Evolutionary conservation across 2,113 vertebrate species (phyloP).

Genomic region (Apteryx owenii): DNA sequence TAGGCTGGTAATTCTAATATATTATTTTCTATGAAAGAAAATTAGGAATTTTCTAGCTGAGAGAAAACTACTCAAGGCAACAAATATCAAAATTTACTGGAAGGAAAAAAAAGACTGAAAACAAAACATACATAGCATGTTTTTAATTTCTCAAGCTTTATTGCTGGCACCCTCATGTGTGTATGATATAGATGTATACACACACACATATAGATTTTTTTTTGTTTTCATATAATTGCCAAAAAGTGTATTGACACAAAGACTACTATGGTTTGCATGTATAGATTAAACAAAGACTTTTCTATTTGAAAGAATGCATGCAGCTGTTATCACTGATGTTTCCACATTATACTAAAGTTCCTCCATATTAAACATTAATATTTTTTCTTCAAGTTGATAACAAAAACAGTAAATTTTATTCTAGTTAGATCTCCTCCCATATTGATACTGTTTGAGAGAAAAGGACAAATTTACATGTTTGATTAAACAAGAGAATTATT

Average conservation of each 20-base stretch:
- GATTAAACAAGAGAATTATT: not conserved
- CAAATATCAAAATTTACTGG: not conserved
- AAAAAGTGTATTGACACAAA: not conserved
- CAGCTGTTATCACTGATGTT: not conserved
- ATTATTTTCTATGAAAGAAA: not conserved
- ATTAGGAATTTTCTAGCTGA: not conserved
- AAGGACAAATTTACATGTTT: not conserved
- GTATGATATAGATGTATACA: not conserved
- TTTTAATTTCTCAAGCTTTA: not conserved
- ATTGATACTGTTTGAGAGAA: not conserved
- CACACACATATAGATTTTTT: too few relatives aligned
- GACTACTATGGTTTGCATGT: not conserved
- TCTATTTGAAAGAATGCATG: not conserved
- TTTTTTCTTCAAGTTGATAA: not conserved
- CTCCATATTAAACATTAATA: not conserved
- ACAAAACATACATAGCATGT: not conserved
- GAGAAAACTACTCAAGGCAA: not conserved
- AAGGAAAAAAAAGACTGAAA: not conserved
- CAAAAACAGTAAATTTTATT: not conserved
- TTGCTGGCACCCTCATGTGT: not conserved
- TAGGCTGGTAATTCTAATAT: not conserved
- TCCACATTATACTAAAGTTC: not conserved
- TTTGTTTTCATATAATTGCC: not conserved
- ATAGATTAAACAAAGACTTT: not conserved
- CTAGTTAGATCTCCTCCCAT: not conserved